Conservation (phyloP, 2,797 vertebrate species). For the Etheostoma nigrum region DNA sequence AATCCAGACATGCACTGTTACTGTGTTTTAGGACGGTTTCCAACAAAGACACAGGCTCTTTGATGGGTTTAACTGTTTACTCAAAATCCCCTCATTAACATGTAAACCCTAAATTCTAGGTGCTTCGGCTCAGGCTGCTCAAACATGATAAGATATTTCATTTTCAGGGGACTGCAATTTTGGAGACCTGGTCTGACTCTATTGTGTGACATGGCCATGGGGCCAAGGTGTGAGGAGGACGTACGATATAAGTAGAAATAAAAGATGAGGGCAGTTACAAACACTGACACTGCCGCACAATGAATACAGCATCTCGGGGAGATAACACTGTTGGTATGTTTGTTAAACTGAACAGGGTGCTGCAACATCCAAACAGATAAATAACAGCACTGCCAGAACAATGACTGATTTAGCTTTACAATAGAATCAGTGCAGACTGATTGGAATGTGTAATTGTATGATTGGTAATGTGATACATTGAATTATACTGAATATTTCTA, state of each 20-base stretch:
- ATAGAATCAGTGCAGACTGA: constrained; percentile 9
- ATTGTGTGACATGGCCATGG: constrained; percentile 13
- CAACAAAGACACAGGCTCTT: constrained; percentile 43
- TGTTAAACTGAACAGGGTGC: not conserved
- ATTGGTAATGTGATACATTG: not conserved
- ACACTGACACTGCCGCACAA: not conserved
- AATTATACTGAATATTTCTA: constrained; percentile 22
- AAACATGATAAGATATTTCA: constrained; percentile 71
- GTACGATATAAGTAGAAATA: constrained; percentile 23
- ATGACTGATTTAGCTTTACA: constrained; percentile 7
- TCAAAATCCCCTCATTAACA: constrained; percentile 61
- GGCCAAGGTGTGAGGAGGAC: constrained; percentile 11
- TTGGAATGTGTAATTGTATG: not conserved
- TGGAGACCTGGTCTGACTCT: constrained; percentile 23
- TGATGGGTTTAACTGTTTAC: constrained; percentile 49
- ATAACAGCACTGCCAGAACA: not conserved
- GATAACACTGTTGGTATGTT: constrained; percentile 11
- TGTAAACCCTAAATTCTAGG: constrained; percentile 57
- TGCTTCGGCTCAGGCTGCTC: constrained; percentile 56
- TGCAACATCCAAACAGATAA: constrained; percentile 18
- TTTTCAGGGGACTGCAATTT: constrained; percentile 55
- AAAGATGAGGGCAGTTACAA: constrained; percentile 6
- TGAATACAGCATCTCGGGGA: not conserved
- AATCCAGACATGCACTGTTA: constrained; percentile 6
- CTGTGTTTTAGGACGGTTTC: not conserved